Evolutionary conservation across 2,888 invertebrate genomes (phyloP).

Genomic region (Lydus trimaculatus): DNA sequence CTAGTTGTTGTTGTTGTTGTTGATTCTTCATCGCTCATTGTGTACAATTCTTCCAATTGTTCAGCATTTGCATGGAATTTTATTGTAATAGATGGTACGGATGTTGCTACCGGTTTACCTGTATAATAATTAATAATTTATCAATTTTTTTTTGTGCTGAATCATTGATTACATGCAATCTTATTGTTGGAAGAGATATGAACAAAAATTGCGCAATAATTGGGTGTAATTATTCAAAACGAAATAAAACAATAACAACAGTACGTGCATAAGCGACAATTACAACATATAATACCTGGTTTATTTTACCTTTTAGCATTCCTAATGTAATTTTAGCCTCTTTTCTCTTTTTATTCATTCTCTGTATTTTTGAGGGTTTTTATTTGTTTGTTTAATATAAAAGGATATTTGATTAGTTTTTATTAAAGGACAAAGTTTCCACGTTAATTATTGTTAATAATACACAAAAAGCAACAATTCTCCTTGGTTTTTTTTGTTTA

Average conservation of each 20-base stretch:
- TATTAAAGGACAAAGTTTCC: not conserved
- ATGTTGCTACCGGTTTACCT: constrained; percentile 60
- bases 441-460: not conserved
- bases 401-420: not conserved
- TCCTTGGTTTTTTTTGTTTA: no score
- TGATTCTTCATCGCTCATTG: constrained; percentile 63
- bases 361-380: no score
- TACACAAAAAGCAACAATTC: not conserved
- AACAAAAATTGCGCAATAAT: not conserved
- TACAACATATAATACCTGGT: constrained; percentile 46
- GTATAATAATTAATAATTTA: not conserved
- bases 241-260: not conserved
- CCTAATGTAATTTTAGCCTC: constrained; percentile 58
- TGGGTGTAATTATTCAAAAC: not conserved
- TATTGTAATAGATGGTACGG: constrained; percentile 66
- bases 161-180: not conserved
- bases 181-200: not conserved
- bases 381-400: constrained; percentile 7
- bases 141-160: not conserved
- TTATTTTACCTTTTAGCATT: constrained; percentile 58
- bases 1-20: constrained; percentile 12
- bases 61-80: constrained; percentile 81
- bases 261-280: no score
- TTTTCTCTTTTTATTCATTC: constrained; percentile 51
- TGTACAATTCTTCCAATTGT: constrained; percentile 74